A percentile compares a stretch with the other conserved stretches of the same genome.
Conservation (phyloP, 2,888 invertebrate species). For the Anthoptus insignis region DNA sequence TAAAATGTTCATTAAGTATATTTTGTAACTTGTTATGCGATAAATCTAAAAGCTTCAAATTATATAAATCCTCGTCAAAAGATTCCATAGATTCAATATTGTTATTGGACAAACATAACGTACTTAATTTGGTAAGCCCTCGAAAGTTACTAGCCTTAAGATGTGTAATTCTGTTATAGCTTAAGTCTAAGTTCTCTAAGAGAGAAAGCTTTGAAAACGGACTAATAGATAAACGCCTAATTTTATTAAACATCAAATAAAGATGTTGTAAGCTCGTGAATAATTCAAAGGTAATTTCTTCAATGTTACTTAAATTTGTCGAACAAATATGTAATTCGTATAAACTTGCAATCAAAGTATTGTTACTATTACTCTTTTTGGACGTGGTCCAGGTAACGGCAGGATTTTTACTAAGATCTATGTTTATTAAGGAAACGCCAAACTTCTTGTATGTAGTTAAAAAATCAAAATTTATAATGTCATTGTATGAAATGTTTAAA, state of each 20-base stretch:
- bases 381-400: conserved; percentile 67
- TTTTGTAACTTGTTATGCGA: conserved; percentile 94
- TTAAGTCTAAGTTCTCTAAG: conserved; percentile 93
- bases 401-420: conserved; percentile 79
- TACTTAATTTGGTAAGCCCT: conserved; percentile 91
- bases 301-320: conserved; percentile 74
- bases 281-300: conserved; percentile 92
- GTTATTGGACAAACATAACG: conserved; percentile 95
- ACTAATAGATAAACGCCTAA: conserved; percentile 93
- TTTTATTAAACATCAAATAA: conserved; percentile 91
- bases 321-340: conserved; percentile 78
- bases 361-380: conserved; percentile 64
- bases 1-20: conserved; percentile 92
- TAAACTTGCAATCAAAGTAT: conserved; percentile 69
- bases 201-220: conserved; percentile 92
- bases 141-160: conserved; percentile 95
- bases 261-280: conserved; percentile 92
- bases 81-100: conserved; percentile 93
- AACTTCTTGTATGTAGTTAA: conserved; percentile 64
- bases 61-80: conserved; percentile 92
- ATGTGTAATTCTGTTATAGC: conserved; percentile 93
- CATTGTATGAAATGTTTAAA: conserved; percentile 76
- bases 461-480: conserved; percentile 75
- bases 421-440: conserved; percentile 69
- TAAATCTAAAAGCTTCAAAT: conserved; percentile 93